phyloP scores from a whole-genome alignment of 37 sponge, comb jelly and placozoan species.

The Geodia barretti region DNA sequence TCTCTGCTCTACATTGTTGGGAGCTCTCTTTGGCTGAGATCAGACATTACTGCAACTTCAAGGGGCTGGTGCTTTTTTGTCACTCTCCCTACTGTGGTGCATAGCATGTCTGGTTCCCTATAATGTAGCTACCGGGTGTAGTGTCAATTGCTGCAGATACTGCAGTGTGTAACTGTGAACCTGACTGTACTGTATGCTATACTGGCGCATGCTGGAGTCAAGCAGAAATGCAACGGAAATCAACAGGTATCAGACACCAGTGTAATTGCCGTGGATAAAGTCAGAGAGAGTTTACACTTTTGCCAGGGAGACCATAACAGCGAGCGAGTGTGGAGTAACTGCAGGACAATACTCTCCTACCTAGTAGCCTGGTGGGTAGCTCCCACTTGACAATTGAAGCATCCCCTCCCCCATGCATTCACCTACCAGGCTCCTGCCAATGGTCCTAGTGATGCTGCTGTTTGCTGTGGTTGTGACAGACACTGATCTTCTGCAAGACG shows the following conservation, averaged over 20 bases:
- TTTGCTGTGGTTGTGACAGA: conserved; percentile 9
- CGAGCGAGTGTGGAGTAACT: neutral
- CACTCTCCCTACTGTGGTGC: conserved; percentile 31
- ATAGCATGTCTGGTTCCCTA: too few relatives aligned
- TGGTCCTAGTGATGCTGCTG: conserved; percentile 9
- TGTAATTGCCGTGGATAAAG: too few relatives aligned
- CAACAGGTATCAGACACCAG: too few relatives aligned
- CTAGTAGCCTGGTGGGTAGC: conserved; percentile 14
- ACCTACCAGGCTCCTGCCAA: conserved; percentile 27
- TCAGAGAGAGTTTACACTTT: too few relatives aligned
- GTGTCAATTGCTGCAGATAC: neutral
- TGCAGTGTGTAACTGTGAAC: neutral
- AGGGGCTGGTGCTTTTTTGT: conserved; percentile 20
- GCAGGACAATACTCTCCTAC: conserved; percentile 1
- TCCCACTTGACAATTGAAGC: neutral
- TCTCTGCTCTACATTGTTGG: conserved; percentile 31
- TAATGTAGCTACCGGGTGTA: too few relatives aligned
- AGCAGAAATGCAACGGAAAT: neutral
- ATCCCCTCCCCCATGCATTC: neutral
- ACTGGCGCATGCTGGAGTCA: neutral
- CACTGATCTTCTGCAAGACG: neutral
- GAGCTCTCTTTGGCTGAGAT: conserved; percentile 25
- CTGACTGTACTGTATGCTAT: neutral
- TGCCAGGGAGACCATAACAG: too few relatives aligned
- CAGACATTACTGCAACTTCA: neutral